Conservation (phyloP, 2,113 vertebrate genomes). For the Diadophis punctatus region DNA sequence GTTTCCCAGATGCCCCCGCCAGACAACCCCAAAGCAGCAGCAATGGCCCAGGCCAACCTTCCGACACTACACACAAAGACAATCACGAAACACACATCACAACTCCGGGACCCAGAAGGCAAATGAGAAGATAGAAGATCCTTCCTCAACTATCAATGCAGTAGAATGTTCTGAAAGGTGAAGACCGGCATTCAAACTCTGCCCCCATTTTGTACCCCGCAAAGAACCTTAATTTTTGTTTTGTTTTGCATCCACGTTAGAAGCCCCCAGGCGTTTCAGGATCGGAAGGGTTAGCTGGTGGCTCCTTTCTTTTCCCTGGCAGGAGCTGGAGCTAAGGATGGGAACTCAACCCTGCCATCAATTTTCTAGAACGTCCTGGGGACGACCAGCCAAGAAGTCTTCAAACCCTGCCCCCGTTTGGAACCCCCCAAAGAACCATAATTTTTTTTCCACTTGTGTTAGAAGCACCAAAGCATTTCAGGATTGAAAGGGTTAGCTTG, state of each 20-base stretch:
- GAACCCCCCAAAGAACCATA: neutral
- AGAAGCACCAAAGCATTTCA: too few species aligned
- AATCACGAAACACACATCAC: neutral
- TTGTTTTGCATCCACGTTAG: too few species aligned
- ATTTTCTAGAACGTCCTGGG: neutral
- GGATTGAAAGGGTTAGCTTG: too few species aligned
- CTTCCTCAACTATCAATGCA: neutral
- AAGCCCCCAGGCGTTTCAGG: too few species aligned
- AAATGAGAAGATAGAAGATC: neutral
- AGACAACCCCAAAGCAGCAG: neutral
- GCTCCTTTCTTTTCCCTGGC: too few species aligned
- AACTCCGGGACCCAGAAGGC: neutral
- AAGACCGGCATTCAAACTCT: neutral
- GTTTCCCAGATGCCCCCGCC: neutral
- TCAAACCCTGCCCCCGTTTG: neutral
- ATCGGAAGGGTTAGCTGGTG: too few species aligned
- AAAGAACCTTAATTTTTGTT: too few species aligned
- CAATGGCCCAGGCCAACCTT: neutral
- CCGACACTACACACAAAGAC: neutral
- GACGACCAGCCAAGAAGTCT: too few species aligned
- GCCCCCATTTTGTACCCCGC: too few species aligned
- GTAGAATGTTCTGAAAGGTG: neutral
- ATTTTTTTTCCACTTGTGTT: too few species aligned
- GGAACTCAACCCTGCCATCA: too few species aligned
- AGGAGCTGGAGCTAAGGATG: too few species aligned